Evolutionary conservation across 2,888 invertebrate species (phyloP).

Genomic region (Macrosiphum euphorbiae): DNA sequence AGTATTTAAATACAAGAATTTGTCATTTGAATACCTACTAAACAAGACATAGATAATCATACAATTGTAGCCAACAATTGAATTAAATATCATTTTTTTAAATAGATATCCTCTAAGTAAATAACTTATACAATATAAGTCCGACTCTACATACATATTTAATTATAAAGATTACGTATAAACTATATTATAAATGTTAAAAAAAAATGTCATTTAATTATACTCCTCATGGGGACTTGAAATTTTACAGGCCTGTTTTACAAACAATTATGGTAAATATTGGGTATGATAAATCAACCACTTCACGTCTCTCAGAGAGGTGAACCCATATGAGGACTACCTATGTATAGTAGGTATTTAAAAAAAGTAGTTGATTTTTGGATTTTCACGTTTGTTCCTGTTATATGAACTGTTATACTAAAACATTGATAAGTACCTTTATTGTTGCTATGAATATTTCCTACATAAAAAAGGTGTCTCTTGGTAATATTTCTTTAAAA

Average conservation of each 20-base stretch:
- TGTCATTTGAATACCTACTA: no score
- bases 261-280: not conserved
- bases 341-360: not conserved
- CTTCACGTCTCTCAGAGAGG: no score
- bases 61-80: no score
- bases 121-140: no score
- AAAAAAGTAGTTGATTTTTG: not conserved
- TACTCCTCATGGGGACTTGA: not conserved
- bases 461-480: not conserved
- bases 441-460: not conserved
- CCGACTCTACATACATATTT: not conserved
- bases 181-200: not conserved
- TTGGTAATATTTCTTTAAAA: not conserved
- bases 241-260: not conserved
- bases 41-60: no score
- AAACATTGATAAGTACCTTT: not conserved
- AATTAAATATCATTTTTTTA: no score
- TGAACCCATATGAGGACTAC: no score
- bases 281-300: not conserved
- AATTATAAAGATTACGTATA: not conserved
- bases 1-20: no score
- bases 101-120: no score
- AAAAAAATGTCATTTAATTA: not conserved
- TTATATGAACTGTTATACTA: not conserved
- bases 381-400: not conserved